phyloP scores from a whole-genome alignment of 2,797 vertebrate species.

The Amazona finschi region DNA sequence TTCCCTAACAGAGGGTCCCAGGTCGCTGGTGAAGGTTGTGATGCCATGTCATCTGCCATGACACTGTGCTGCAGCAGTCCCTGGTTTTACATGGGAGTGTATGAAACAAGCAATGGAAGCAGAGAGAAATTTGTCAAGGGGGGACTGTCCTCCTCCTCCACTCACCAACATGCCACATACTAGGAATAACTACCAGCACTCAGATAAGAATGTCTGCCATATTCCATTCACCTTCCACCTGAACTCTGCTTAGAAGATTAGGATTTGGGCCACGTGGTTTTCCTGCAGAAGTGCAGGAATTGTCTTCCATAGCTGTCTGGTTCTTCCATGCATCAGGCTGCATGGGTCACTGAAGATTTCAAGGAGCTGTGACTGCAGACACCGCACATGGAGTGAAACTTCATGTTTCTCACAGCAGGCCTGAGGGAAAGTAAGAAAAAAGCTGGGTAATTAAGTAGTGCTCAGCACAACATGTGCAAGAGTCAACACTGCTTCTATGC shows the following conservation, averaged over 20 bases:
- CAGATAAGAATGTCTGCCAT: neutral
- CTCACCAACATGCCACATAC: neutral
- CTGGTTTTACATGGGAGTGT: neutral
- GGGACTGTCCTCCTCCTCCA: neutral
- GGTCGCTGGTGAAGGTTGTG: accelerated
- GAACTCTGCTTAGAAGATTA: neutral
- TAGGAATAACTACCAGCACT: neutral
- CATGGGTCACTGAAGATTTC: neutral
- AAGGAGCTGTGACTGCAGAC: neutral
- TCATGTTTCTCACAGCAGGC: neutral
- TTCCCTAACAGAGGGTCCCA: neutral
- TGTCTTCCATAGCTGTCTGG: neutral
- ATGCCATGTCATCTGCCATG: neutral
- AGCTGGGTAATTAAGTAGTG: neutral
- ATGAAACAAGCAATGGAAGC: neutral
- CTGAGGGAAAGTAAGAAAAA: slow-evolving; percentile 20
- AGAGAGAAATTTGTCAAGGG: neutral
- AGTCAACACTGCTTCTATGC: neutral
- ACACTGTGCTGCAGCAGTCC: neutral
- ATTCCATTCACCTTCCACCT: neutral
- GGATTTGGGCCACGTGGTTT: neutral
- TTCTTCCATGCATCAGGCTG: neutral
- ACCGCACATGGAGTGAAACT: neutral
- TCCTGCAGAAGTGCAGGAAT: neutral
- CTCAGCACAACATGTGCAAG: neutral